These are phyloP conservation scores for Nycticebus coucang DNA, from an alignment of 2,113 vertebrate genomes.

Conservation along the genomic window DNA sequence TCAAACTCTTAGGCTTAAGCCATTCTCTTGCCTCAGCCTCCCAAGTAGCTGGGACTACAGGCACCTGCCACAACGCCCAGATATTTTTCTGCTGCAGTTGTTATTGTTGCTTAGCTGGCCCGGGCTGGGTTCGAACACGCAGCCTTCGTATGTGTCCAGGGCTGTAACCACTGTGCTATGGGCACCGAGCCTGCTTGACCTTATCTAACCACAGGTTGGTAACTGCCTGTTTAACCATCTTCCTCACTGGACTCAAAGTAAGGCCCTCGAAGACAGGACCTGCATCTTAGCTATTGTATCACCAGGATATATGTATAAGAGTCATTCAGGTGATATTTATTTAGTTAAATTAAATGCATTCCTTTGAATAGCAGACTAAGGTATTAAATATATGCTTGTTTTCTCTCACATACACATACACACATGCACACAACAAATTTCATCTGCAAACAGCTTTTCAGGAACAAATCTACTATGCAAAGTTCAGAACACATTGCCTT, in stretches of 20 bases:
- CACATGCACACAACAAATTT: background rate
- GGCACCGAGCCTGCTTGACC: background rate
- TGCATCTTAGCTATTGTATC: background rate
- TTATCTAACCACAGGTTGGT: background rate
- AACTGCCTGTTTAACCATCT: background rate
- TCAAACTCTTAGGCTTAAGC: too few relatives aligned
- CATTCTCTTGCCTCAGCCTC: too few relatives aligned
- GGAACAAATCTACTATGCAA: constrained; percentile 35
- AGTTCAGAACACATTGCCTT: background rate
- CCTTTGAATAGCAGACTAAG: constrained; percentile 51
- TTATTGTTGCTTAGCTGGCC: too few relatives aligned
- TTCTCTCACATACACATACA: too few relatives aligned
- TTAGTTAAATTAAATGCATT: constrained; percentile 10
- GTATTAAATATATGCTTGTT: background rate
- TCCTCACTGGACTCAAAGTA: background rate
- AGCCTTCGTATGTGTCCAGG: too few relatives aligned
- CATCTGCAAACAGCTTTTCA: constrained; percentile 39
- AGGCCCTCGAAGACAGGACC: background rate
- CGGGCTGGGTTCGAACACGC: too few relatives aligned
- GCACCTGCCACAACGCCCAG: too few relatives aligned
- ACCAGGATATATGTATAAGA: background rate
- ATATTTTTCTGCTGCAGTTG: too few relatives aligned
- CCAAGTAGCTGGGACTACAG: too few relatives aligned
- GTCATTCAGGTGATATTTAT: background rate
- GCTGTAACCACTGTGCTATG: too few relatives aligned